Conservation (phyloP, 2,888 invertebrate species). For the Sarcophaga caerulescens region DNA sequence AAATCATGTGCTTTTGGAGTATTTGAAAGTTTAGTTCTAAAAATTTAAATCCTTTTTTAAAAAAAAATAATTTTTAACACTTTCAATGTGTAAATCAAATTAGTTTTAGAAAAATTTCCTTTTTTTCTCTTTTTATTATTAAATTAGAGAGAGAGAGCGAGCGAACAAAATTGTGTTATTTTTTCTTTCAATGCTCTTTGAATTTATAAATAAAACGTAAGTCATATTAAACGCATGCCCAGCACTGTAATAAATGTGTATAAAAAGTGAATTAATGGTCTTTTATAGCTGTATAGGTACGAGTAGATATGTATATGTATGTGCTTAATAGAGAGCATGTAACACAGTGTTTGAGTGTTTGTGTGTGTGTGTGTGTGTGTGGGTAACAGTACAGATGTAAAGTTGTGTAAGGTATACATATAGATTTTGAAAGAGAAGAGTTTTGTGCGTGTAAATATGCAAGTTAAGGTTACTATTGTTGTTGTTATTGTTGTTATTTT, state of each 20-base stretch:
- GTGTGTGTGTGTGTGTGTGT: slow-evolving; percentile 12
- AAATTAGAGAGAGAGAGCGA: no score
- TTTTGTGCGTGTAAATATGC: slow-evolving; percentile 38
- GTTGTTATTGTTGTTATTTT: slow-evolving; percentile 37
- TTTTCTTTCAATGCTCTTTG: no score
- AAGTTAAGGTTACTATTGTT: slow-evolving; percentile 58
- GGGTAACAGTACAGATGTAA: background rate
- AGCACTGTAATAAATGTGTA: slow-evolving; percentile 21
- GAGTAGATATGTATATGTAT: slow-evolving; percentile 3
- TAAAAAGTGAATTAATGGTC: slow-evolving; percentile 27
- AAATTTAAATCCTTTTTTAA: no score
- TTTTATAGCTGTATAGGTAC: background rate
- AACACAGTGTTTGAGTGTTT: background rate
- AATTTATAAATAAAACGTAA: background rate
- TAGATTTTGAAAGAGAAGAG: background rate
- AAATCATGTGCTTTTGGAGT: no score
- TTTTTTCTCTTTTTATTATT: no score
- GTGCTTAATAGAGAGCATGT: background rate
- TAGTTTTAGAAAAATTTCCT: no score
- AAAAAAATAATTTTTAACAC: no score
- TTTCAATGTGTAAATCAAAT: no score
- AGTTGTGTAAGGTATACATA: slow-evolving; percentile 1
- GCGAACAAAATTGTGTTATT: no score
- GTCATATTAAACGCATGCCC: slow-evolving; percentile 43
- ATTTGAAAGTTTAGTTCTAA: no score